phyloP scores from a whole-genome alignment of 2,113 vertebrate genomes.

The Acrocephalus arundinaceus region DNA sequence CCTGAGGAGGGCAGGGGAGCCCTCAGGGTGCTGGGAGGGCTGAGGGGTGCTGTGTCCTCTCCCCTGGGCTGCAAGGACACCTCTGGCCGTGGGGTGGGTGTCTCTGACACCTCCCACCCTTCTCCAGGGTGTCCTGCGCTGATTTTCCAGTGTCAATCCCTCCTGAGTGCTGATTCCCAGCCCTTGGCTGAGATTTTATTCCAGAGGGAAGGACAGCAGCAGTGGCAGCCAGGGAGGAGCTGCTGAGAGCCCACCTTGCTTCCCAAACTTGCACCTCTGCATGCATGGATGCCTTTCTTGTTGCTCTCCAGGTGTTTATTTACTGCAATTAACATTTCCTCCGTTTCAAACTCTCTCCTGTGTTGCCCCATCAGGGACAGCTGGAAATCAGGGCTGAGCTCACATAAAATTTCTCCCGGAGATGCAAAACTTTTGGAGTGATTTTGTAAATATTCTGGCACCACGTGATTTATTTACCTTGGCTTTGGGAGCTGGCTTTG shows the following conservation, averaged over 20 bases:
- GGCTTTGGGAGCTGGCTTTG: not conserved
- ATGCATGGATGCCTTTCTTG: not conserved
- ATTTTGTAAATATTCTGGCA: not conserved
- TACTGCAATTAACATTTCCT: not conserved
- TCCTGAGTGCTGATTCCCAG: not conserved
- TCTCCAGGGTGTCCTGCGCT: too few relatives aligned
- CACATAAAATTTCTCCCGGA: not conserved
- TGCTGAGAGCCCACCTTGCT: not conserved
- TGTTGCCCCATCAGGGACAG: not conserved
- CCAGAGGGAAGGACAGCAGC: not conserved
- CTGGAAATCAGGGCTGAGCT: not conserved
- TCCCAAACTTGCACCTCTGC: not conserved
- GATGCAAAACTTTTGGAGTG: not conserved
- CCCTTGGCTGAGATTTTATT: not conserved
- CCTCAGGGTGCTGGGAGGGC: not conserved
- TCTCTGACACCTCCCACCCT: not conserved
- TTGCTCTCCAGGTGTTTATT: not conserved
- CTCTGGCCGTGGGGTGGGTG: rapidly evolving
- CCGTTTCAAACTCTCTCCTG: not conserved
- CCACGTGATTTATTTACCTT: not conserved
- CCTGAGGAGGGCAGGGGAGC: not conserved
- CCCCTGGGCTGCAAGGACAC: not conserved
- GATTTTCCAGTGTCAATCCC: not conserved
- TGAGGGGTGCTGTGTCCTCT: rapidly evolving
- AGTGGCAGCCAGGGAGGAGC: not conserved